Percentiles rank a stretch among this genome's conserved stretches.
Conservation (phyloP, 2,888 invertebrate species). For the Netelia inedita region DNA sequence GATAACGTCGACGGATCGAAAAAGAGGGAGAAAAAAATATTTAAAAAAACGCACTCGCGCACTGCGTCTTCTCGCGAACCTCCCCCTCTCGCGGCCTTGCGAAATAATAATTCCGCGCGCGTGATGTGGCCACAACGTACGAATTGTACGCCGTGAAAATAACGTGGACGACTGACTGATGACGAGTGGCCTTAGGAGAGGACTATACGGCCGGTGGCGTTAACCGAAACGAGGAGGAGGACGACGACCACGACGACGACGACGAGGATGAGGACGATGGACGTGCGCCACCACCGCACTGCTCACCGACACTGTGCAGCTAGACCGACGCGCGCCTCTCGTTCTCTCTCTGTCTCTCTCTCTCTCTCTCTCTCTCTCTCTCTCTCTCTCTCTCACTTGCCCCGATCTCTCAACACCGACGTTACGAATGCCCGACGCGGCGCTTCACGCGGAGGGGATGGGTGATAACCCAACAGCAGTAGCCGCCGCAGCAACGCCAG, state of each 20-base stretch:
- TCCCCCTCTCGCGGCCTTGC: too few species aligned
- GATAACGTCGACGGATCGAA: too few species aligned
- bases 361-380: slow-evolving; percentile 45
- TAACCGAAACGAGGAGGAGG: slow-evolving; percentile 2
- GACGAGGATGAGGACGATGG: slow-evolving; percentile 49
- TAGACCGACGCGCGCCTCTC: slow-evolving; percentile 45
- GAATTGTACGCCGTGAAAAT: background rate
- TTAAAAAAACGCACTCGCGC: too few species aligned
- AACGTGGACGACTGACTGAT: background rate
- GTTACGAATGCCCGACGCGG: slow-evolving; percentile 53
- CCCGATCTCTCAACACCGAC: slow-evolving; percentile 41
- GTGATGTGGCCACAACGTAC: slow-evolving; percentile 1
- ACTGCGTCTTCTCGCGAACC: too few species aligned
- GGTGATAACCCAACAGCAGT: slow-evolving; percentile 48
- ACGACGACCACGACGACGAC: slow-evolving; percentile 39
- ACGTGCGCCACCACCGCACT: slow-evolving; percentile 63
- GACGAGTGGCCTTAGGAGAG: background rate
- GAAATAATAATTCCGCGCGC: too few species aligned
- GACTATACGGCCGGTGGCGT: slow-evolving; percentile 1
- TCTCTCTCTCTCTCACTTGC: slow-evolving; percentile 40
- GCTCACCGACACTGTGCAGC: slow-evolving; percentile 54
- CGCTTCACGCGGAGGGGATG: slow-evolving; percentile 18
- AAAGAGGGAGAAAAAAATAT: too few species aligned
- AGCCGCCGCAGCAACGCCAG: slow-evolving; percentile 52
- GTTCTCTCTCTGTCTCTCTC: slow-evolving; percentile 41